phyloP scores from a whole-genome alignment of 2,888 invertebrate species.

The Leucoptera coffeella region DNA sequence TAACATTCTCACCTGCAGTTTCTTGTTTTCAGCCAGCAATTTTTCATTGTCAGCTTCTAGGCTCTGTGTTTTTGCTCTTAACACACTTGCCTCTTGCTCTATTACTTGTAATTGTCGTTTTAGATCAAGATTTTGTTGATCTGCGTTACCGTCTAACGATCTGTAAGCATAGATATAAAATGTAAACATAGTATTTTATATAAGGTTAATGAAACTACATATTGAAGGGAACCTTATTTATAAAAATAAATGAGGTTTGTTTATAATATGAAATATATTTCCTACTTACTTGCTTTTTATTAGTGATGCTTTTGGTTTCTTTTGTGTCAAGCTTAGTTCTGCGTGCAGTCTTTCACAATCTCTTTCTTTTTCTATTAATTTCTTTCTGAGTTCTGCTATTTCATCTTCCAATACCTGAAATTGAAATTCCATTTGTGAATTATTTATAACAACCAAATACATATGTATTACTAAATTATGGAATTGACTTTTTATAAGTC shows the following conservation, averaged over 20 bases:
- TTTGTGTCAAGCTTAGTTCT: slow-evolving; percentile 59
- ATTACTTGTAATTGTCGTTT: slow-evolving; percentile 70
- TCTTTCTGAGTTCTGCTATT: slow-evolving; percentile 65
- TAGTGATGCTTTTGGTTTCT: slow-evolving; percentile 56
- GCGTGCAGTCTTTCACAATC: slow-evolving; percentile 71
- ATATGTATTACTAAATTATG: too few species aligned
- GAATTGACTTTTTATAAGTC: too few species aligned
- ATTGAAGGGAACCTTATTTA: background rate
- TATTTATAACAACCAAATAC: background rate
- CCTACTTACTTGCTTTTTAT: slow-evolving; percentile 59
- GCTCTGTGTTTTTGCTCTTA: slow-evolving; percentile 61
- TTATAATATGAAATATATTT: too few species aligned
- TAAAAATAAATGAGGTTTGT: background rate
- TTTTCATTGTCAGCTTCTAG: slow-evolving; percentile 74
- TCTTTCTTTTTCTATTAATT: slow-evolving; percentile 76
- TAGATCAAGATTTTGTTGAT: slow-evolving; percentile 61
- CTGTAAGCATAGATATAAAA: slow-evolving; percentile 15
- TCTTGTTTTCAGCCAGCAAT: slow-evolving; percentile 66
- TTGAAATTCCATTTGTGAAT: slow-evolving; percentile 1
- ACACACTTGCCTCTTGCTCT: slow-evolving; percentile 67
- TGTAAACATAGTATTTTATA: background rate
- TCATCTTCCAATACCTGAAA: slow-evolving; percentile 64
- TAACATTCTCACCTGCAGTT: slow-evolving; percentile 55
- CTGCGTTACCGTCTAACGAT: slow-evolving; percentile 50
- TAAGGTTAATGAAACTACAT: background rate